Conservation (phyloP, 2,888 invertebrate genomes). For the Pheosia gnoma region DNA sequence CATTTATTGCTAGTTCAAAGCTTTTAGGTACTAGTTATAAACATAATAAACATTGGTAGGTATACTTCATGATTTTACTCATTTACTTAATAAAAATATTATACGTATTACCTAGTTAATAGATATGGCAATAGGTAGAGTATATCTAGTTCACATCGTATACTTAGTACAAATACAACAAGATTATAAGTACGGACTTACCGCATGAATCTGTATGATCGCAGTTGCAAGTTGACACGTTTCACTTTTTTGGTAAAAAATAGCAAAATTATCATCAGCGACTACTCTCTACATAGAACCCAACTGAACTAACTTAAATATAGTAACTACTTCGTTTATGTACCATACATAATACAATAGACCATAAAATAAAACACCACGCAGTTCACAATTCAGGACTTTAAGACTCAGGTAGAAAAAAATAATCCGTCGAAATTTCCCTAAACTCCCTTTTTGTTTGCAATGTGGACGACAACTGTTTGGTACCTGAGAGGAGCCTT, state of each 20-base stretch:
- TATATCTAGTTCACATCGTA: no score
- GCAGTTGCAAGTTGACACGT: background rate
- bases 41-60: no score
- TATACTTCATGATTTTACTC: no score
- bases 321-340: slow-evolving; percentile 27
- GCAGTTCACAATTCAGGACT: slow-evolving; percentile 31
- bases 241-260: background rate
- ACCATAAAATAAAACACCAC: slow-evolving; percentile 46
- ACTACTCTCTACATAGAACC: slow-evolving; percentile 24
- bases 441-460: slow-evolving; percentile 20
- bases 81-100: no score
- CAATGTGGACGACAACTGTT: slow-evolving; percentile 10
- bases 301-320: slow-evolving; percentile 31
- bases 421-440: slow-evolving; percentile 36
- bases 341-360: slow-evolving; percentile 22
- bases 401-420: slow-evolving; percentile 41
- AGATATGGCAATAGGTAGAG: no score
- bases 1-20: no score
- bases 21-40: no score
- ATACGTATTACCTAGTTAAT: no score
- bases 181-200: background rate
- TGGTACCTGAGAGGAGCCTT: slow-evolving; percentile 18
- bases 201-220: background rate
- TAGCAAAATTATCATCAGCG: background rate
- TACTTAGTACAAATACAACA: no score